Evolutionary conservation across 2,113 vertebrate species (phyloP).

Genomic region (Eretmochelys imbricata): DNA sequence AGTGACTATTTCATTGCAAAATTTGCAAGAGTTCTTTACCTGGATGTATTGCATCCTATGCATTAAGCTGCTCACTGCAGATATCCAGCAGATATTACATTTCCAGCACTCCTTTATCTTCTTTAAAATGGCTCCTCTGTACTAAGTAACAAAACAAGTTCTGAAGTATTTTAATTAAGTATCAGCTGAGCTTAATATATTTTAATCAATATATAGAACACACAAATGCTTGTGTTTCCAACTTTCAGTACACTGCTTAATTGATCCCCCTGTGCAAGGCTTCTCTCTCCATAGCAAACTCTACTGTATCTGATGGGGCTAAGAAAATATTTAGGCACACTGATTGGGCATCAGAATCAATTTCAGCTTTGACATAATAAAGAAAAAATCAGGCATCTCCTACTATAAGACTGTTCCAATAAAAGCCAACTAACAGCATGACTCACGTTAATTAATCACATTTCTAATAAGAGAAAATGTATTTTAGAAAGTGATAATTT

Average conservation of each 20-base stretch:
- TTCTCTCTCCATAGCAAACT: background rate
- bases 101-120: background rate
- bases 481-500: background rate
- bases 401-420: background rate
- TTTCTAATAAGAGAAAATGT: background rate
- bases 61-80: background rate
- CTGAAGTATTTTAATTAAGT: background rate
- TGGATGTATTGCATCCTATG: background rate
- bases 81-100: accelerated
- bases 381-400: background rate
- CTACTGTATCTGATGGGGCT: accelerated
- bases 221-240: accelerated
- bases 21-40: background rate
- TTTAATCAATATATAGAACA: background rate
- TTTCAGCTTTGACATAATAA: background rate
- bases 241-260: accelerated
- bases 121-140: background rate
- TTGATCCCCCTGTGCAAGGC: background rate
- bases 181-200: background rate
- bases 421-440: background rate
- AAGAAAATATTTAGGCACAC: background rate
- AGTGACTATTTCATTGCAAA: accelerated
- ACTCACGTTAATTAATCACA: background rate
- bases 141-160: background rate
- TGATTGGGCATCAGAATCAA: background rate